phyloP scores from a whole-genome alignment of 1,140 invertebrate species.

The Caerostris darwini region DNA sequence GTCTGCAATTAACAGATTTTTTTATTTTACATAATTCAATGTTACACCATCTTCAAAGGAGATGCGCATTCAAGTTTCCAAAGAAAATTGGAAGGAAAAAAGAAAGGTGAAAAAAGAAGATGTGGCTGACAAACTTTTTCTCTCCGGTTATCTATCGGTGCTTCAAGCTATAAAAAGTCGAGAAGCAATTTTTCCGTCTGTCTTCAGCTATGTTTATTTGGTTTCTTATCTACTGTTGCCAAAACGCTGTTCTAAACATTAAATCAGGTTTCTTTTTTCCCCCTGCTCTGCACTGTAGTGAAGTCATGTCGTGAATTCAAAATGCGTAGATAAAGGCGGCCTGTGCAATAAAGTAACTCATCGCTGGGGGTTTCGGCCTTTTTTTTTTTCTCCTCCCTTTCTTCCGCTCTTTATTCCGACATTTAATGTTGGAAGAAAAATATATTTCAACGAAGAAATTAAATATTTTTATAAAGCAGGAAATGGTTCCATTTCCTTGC shows the following conservation, averaged over 20 bases:
- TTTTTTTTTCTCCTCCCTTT: neutral
- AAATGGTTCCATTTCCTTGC: neutral
- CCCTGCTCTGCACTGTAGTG: neutral
- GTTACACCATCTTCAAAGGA: neutral
- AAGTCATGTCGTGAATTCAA: conserved; percentile 61
- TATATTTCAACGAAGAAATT: neutral
- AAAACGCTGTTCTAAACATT: conserved; percentile 52
- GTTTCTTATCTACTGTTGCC: conserved; percentile 57
- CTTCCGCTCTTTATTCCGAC: conserved; percentile 7
- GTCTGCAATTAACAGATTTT: neutral
- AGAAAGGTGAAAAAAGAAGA: neutral
- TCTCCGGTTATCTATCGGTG: conserved; percentile 10
- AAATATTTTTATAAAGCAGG: neutral
- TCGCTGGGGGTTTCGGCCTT: neutral
- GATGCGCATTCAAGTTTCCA: neutral
- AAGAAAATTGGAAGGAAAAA: neutral
- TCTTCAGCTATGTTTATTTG: conserved; percentile 70
- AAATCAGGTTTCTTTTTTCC: conserved; percentile 47
- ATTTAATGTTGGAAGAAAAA: neutral
- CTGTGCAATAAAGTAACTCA: conserved; percentile 14
- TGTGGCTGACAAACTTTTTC: conserved; percentile 4
- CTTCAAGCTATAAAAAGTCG: conserved; percentile 53
- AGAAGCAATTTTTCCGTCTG: conserved; percentile 67
- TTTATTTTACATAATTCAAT: neutral
- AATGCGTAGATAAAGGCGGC: conserved; percentile 28